These are phyloP conservation scores for Leptinotarsa defecta DNA, from an alignment of 1,140 invertebrate species.

Conservation along the genomic window DNA sequence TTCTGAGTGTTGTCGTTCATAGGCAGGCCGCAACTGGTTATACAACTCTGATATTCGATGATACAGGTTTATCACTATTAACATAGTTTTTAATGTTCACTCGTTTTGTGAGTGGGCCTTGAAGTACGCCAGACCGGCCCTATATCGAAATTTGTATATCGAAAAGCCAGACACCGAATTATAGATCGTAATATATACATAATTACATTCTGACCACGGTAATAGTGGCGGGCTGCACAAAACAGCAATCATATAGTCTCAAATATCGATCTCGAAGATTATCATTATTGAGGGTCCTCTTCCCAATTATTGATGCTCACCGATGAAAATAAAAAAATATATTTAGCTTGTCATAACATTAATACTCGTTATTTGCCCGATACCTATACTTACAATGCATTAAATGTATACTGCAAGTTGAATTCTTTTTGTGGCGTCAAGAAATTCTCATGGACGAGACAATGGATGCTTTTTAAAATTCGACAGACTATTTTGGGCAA, in stretches of 20 bases:
- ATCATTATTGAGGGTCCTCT: slow-evolving; percentile 22
- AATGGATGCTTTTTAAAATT: too few relatives aligned
- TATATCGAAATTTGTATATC: slow-evolving; percentile 13
- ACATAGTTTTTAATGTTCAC: too few relatives aligned
- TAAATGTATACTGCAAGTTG: slow-evolving; percentile 1
- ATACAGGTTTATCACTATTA: too few relatives aligned
- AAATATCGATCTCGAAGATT: slow-evolving; percentile 26
- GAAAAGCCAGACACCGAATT: slow-evolving; percentile 30
- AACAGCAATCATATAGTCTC: slow-evolving; percentile 23
- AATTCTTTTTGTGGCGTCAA: not conserved
- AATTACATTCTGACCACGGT: slow-evolving; percentile 22
- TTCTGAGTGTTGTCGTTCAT: too few relatives aligned
- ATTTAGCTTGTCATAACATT: slow-evolving; percentile 13
- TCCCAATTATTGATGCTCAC: slow-evolving; percentile 19
- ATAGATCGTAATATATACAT: slow-evolving; percentile 30
- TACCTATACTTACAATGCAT: slow-evolving; percentile 18
- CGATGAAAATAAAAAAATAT: slow-evolving; percentile 5
- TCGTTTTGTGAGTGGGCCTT: too few relatives aligned
- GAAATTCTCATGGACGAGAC: too few relatives aligned
- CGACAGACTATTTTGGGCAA: too few relatives aligned
- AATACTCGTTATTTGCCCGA: slow-evolving; percentile 12
- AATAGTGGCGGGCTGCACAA: slow-evolving; percentile 17
- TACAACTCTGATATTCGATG: too few relatives aligned
- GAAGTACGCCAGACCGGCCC: not conserved
- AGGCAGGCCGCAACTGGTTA: too few relatives aligned